Conservation (phyloP, 1,140 invertebrate genomes). For the Trichonephila clavipes region DNA sequence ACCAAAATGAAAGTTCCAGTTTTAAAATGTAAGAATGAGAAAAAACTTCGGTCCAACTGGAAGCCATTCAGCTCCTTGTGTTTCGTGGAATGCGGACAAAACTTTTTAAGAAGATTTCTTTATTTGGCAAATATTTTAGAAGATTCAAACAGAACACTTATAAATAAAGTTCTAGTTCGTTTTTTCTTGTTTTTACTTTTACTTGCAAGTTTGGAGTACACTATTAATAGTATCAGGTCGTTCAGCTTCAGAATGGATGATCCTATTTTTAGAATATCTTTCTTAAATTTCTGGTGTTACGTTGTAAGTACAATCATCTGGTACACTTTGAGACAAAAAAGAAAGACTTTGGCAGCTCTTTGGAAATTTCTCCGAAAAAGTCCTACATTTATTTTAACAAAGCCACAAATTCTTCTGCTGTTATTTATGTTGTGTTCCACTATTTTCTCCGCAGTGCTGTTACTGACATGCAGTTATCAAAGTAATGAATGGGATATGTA, state of each 20-base stretch:
- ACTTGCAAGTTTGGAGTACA: not conserved
- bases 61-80: too few relatives aligned
- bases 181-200: not conserved
- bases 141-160: not conserved
- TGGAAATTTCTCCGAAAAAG: not conserved
- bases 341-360: not conserved
- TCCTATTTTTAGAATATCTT: not conserved
- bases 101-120: not conserved
- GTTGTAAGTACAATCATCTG: not conserved
- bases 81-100: not conserved
- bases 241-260: too few relatives aligned
- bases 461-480: too few relatives aligned
- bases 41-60: too few relatives aligned
- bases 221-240: rapidly evolving
- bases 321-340: not conserved
- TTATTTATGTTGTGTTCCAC: too few relatives aligned
- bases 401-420: too few relatives aligned
- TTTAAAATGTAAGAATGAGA: too few relatives aligned
- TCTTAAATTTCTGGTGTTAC: not conserved
- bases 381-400: not conserved
- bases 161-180: not conserved
- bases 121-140: not conserved
- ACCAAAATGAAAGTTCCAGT: too few relatives aligned
- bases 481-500: too few relatives aligned
- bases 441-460: too few relatives aligned